Conservation (phyloP, 2,113 vertebrate genomes). For the Progne subis region DNA sequence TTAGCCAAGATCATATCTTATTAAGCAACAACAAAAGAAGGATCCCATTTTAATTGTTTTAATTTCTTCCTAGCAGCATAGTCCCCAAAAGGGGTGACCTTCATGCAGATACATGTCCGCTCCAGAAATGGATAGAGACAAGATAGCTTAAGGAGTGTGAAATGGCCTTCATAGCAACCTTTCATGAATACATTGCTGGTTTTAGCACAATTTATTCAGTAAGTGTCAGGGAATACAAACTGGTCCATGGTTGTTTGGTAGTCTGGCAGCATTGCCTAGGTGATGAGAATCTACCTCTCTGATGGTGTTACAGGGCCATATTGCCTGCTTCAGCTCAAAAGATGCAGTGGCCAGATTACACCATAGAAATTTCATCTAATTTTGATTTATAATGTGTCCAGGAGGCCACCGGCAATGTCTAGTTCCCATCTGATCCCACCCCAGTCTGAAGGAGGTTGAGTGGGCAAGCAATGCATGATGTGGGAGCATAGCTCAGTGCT, state of each 20-base stretch:
- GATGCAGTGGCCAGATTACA: neutral
- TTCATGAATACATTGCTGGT: neutral
- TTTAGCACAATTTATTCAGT: constrained; percentile 23
- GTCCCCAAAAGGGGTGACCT: constrained; percentile 13
- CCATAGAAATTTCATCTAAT: neutral
- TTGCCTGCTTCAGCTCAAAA: neutral
- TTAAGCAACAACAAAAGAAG: neutral
- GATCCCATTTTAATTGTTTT: constrained; percentile 21
- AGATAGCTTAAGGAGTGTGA: neutral
- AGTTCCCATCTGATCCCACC: neutral
- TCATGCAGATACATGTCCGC: neutral
- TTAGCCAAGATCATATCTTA: constrained; percentile 10
- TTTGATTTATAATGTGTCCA: neutral
- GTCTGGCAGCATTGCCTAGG: neutral
- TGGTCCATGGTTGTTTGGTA: neutral
- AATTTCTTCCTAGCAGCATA: neutral
- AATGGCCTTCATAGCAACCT: neutral
- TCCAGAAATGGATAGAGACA: neutral
- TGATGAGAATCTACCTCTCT: neutral
- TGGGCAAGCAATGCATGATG: neutral
- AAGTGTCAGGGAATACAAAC: neutral
- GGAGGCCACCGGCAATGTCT: neutral
- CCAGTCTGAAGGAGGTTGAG: neutral
- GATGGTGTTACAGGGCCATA: neutral
- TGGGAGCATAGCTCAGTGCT: neutral